These are phyloP conservation scores for Neoscelio sp. DNA, from an alignment of 2,888 invertebrate species.

Conservation along the genomic window DNA sequence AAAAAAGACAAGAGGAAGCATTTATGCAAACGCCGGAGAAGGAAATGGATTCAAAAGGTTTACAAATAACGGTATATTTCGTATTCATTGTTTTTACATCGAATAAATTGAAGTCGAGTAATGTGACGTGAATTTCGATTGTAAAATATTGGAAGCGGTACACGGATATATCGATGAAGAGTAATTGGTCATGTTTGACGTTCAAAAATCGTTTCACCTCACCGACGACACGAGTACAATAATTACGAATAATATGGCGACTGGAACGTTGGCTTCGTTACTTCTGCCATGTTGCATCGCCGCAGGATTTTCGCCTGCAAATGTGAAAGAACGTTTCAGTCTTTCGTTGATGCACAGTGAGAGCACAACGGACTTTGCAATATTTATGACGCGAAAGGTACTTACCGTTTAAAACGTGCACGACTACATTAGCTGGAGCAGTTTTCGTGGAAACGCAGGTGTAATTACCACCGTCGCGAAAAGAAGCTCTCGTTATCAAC, in stretches of 20 bases:
- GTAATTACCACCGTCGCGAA: conserved; percentile 94
- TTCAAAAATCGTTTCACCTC: conserved; percentile 56
- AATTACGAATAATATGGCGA: conserved; percentile 72
- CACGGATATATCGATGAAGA: conserved; percentile 44
- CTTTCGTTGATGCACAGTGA: neutral
- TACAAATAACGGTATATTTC: conserved; percentile 57
- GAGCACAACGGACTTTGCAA: conserved; percentile 6
- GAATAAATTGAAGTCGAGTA: conserved; percentile 38
- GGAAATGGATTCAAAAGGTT: conserved; percentile 39
- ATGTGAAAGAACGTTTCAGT: conserved; percentile 21
- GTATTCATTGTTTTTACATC: conserved; percentile 52
- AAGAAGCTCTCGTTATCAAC: conserved; percentile 91
- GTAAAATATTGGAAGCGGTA: conserved; percentile 60
- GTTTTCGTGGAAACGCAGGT: conserved; percentile 94
- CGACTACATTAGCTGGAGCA: conserved; percentile 81
- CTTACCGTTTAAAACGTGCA: conserved; percentile 80
- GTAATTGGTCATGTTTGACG: conserved; percentile 6
- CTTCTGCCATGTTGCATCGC: conserved; percentile 79
- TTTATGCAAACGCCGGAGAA: too few relatives aligned
- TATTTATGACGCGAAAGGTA: conserved; percentile 49
- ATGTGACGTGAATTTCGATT: conserved; percentile 34
- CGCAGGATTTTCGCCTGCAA: conserved; percentile 79
- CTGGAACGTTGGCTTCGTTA: conserved; percentile 72
- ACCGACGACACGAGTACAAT: conserved; percentile 63
- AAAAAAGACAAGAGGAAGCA: too few relatives aligned